Evolutionary conservation across 2,888 invertebrate genomes (phyloP).

Genomic region (Alsophila aescularia): DNA sequence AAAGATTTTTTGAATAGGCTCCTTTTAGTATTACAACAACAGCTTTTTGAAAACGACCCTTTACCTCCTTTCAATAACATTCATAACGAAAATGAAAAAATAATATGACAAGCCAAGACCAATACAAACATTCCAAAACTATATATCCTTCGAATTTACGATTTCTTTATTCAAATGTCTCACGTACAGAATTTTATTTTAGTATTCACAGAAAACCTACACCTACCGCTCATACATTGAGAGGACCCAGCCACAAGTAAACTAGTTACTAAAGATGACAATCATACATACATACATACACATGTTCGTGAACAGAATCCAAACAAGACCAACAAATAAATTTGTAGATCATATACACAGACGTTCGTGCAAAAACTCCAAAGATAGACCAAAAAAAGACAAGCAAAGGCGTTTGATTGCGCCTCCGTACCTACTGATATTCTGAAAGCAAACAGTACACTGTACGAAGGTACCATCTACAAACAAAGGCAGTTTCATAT

Average conservation of each 20-base stretch:
- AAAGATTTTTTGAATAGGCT: too few relatives aligned
- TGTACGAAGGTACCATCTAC: slow-evolving; percentile 21
- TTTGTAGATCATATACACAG: too few relatives aligned
- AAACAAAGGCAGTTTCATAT: slow-evolving; percentile 50
- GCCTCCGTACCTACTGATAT: slow-evolving; percentile 27
- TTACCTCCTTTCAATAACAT: too few relatives aligned
- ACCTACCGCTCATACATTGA: slow-evolving; percentile 9
- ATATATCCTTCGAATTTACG: neutral
- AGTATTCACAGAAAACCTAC: slow-evolving; percentile 2
- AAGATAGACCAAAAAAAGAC: slow-evolving; percentile 11
- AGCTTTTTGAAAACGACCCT: too few relatives aligned
- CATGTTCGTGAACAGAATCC: slow-evolving; percentile 27
- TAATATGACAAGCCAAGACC: too few relatives aligned
- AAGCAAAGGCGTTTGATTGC: slow-evolving; percentile 34
- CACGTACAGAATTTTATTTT: neutral
- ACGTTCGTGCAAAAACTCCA: too few relatives aligned
- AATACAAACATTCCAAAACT: neutral
- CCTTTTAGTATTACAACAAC: too few relatives aligned
- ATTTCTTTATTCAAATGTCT: slow-evolving; percentile 9
- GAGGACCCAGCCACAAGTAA: slow-evolving; percentile 3
- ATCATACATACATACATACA: neutral
- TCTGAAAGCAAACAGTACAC: slow-evolving; percentile 10
- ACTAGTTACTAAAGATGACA: slow-evolving; percentile 19
- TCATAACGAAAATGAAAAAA: too few relatives aligned
- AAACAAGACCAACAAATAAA: too few relatives aligned